Conservation (phyloP, 2,888 invertebrate genomes). For the Chrysolina oricalcia region DNA sequence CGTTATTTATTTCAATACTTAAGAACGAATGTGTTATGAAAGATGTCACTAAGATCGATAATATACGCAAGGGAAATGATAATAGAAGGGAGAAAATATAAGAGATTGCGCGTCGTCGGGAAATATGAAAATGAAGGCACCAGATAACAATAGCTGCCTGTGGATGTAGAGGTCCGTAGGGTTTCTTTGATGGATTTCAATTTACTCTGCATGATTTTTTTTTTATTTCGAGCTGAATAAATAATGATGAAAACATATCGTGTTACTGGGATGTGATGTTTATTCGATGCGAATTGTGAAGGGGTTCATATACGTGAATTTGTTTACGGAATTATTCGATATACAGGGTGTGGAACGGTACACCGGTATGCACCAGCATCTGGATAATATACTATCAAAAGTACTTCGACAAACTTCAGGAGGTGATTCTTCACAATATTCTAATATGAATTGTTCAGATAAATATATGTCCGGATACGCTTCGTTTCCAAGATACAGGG, state of each 20-base stretch:
- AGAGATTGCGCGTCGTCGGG: conserved; percentile 55
- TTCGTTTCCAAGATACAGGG: no score
- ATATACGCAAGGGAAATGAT: conserved; percentile 68
- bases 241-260: conserved; percentile 30
- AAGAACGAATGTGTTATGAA: conserved; percentile 60
- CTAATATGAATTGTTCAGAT: no score
- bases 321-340: not conserved
- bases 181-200: conserved; percentile 70
- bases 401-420: no score
- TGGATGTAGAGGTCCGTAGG: conserved; percentile 67
- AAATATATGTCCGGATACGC: no score
- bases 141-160: conserved; percentile 69
- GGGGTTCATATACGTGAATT: conserved; percentile 8
- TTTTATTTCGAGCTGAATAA: conserved; percentile 40
- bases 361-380: not conserved
- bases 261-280: conserved; percentile 18
- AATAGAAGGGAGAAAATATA: conserved; percentile 61
- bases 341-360: not conserved
- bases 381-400: no score
- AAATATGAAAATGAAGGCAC: conserved; percentile 70
- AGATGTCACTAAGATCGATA: conserved; percentile 71
- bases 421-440: no score
- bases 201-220: conserved; percentile 65
- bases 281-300: not conserved
- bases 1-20: conserved; percentile 62